Conservation (phyloP, 2,888 invertebrate species). For the Chirona hameri region DNA sequence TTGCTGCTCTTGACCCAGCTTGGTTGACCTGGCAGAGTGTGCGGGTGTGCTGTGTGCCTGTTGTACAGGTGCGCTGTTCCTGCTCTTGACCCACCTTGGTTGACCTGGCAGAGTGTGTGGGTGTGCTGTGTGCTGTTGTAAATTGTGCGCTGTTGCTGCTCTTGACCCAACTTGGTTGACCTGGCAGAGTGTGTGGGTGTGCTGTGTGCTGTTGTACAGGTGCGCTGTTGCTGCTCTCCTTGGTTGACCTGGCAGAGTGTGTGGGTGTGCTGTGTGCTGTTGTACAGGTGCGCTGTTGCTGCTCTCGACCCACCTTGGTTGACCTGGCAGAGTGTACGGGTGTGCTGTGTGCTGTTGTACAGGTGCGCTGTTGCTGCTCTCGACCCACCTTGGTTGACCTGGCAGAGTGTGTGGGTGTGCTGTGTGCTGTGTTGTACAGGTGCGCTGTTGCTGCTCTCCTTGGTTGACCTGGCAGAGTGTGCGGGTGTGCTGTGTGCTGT, state of each 20-base stretch:
- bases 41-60: too few species aligned
- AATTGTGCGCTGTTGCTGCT: too few species aligned
- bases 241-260: conserved; percentile 66
- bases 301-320: conserved; percentile 59
- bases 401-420: conserved; percentile 39
- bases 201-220: too few species aligned
- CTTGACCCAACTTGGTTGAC: conserved; percentile 64
- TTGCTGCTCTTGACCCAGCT: conserved; percentile 41
- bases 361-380: too few species aligned
- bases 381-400: conserved; percentile 66
- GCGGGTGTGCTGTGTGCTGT: too few species aligned
- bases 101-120: conserved; percentile 55
- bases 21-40: conserved; percentile 66
- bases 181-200: conserved; percentile 45
- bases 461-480: conserved; percentile 66
- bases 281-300: too few species aligned
- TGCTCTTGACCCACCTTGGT: conserved; percentile 56
- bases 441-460: conserved; percentile 41
- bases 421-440: too few species aligned
- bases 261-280: too few species aligned
- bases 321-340: conserved; percentile 52
- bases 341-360: too few species aligned
- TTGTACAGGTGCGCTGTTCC: too few species aligned
- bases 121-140: too few species aligned
- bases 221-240: conserved; percentile 41